These are phyloP conservation scores for Rhegmatorhina hoffmannsi DNA, from an alignment of 2,113 vertebrate genomes.

Conservation along the genomic window DNA sequence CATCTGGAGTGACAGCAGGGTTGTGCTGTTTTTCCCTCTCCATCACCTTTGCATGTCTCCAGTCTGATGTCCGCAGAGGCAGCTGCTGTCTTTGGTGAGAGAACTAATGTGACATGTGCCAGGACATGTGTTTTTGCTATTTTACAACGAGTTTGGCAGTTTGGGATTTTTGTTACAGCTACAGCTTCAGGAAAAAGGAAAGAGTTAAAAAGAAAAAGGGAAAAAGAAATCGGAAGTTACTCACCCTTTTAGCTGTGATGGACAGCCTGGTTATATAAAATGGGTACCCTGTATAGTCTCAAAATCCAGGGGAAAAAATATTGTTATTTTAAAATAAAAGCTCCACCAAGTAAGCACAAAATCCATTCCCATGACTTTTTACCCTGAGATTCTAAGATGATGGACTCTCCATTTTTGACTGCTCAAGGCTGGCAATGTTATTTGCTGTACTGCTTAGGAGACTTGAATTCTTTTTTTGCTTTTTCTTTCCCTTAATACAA, in stretches of 20 bases:
- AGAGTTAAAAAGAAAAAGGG: neutral
- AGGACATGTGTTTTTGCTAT: neutral
- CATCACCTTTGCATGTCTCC: neutral
- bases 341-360: neutral
- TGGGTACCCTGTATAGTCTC: neutral
- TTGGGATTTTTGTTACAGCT: neutral
- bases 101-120: neutral
- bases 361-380: neutral
- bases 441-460: constrained; percentile 19
- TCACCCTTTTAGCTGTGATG: neutral
- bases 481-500: constrained; percentile 49
- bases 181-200: neutral
- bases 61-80: neutral
- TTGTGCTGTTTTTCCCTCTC: fast-evolving
- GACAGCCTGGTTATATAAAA: neutral
- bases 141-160: neutral
- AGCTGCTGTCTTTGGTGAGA: neutral
- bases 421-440: neutral
- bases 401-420: neutral
- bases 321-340: neutral
- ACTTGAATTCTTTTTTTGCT: neutral
- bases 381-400: neutral
- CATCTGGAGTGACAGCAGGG: neutral
- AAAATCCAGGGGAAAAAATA: neutral
- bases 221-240: neutral